These are phyloP conservation scores for Psittacula cyanocephala DNA, from an alignment of 2,113 vertebrate species.

Conservation along the genomic window DNA sequence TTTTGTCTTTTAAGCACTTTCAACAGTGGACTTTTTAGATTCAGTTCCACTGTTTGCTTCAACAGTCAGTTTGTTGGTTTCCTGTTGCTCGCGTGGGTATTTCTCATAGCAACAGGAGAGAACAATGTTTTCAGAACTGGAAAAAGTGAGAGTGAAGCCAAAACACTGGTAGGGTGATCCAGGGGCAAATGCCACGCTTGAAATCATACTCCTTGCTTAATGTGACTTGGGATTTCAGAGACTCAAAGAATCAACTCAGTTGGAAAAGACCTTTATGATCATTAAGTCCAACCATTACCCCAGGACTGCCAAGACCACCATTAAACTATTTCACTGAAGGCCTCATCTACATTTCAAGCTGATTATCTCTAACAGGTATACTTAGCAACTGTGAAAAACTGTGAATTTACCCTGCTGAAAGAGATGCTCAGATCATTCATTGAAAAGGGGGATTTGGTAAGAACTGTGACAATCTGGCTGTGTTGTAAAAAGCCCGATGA, in stretches of 20 bases:
- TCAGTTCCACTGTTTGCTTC: slow-evolving; percentile 17
- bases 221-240: neutral
- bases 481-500: accelerated
- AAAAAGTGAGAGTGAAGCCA: slow-evolving; percentile 10
- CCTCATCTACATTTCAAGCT: neutral
- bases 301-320: neutral
- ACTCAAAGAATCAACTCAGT: neutral
- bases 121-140: slow-evolving; percentile 17
- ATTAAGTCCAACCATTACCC: neutral
- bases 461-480: neutral
- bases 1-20: neutral
- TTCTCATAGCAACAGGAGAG: neutral
- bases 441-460: neutral
- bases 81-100: neutral
- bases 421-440: accelerated
- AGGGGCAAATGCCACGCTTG: neutral
- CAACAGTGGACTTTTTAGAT: neutral
- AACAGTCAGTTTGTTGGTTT: neutral
- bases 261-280: neutral
- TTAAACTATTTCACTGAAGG: neutral
- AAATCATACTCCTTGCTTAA: neutral
- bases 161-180: neutral
- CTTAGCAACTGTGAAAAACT: neutral
- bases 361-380: neutral
- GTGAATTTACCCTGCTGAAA: neutral